Percentiles rank a stretch among this genome's conserved stretches.
Evolutionary conservation across 2,113 vertebrate genomes (phyloP).

Genomic region (Onychostruthus taczanowskii): DNA sequence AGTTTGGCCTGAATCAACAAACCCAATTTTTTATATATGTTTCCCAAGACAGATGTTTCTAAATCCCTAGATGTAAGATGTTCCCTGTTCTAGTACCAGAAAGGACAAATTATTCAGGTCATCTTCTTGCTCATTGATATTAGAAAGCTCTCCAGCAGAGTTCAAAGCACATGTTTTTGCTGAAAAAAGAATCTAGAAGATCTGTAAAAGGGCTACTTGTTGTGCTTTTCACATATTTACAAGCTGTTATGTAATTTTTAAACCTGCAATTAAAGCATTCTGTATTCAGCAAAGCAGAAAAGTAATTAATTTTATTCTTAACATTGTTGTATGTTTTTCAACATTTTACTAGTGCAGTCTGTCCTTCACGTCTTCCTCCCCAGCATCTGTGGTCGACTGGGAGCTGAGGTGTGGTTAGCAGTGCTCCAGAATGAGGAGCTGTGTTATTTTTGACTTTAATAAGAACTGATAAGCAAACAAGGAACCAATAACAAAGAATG

Average conservation of each 20-base stretch:
- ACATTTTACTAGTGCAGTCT: not conserved
- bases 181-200: not conserved
- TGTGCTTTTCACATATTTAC: not conserved
- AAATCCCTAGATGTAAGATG: not conserved
- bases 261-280: not conserved
- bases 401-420: not conserved
- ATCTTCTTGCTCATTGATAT: not conserved
- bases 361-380: not conserved
- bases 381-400: not conserved
- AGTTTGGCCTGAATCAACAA: constrained; percentile 8
- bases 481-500: not conserved
- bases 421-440: not conserved
- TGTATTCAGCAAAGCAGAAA: not conserved
- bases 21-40: not conserved
- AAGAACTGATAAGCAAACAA: not conserved
- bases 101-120: constrained; percentile 3
- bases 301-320: not conserved
- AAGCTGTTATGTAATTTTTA: not conserved
- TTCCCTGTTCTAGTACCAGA: not conserved
- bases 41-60: not conserved
- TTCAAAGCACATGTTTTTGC: constrained; percentile 22
- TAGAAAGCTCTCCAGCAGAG: not conserved
- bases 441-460: not conserved
- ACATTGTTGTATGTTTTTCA: not conserved
- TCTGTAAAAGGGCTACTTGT: not conserved